Conservation (phyloP, 2,113 vertebrate species). For the Vidua macroura region DNA sequence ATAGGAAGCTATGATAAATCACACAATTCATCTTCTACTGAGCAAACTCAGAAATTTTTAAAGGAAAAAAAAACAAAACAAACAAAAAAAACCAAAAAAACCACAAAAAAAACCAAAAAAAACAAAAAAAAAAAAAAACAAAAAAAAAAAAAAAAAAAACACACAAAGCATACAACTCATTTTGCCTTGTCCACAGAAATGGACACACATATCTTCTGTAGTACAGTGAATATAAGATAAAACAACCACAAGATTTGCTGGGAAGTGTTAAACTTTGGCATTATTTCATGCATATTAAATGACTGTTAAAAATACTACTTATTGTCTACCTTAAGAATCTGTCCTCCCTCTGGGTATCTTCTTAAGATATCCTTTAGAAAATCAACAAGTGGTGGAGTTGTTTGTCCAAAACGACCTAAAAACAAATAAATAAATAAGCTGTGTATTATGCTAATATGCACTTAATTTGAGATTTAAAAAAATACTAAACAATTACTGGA, state of each 20-base stretch:
- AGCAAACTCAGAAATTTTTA: not conserved
- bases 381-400: slow-evolving; percentile 95
- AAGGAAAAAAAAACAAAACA: too few species aligned
- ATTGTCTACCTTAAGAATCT: slow-evolving; percentile 91
- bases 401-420: slow-evolving; percentile 96
- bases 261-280: not conserved
- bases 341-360: slow-evolving; percentile 96
- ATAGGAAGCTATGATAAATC: not conserved
- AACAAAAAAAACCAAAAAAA: not conserved
- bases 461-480: not conserved
- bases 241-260: not conserved
- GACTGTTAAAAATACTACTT: not conserved
- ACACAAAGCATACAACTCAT: not conserved
- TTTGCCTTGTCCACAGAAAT: not conserved
- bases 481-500: not conserved
- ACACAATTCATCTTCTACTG: not conserved
- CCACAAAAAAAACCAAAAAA: too few species aligned
- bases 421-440: not conserved
- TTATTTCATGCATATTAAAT: not conserved
- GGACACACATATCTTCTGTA: not conserved
- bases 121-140: too few species aligned
- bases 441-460: not conserved
- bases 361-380: slow-evolving; percentile 97
- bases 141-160: too few species aligned
- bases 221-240: not conserved